Percentiles rank a stretch among this genome's conserved stretches.
Evolutionary conservation across 1,140 invertebrate genomes (phyloP).

Genomic region (Drosophila melanica): DNA sequence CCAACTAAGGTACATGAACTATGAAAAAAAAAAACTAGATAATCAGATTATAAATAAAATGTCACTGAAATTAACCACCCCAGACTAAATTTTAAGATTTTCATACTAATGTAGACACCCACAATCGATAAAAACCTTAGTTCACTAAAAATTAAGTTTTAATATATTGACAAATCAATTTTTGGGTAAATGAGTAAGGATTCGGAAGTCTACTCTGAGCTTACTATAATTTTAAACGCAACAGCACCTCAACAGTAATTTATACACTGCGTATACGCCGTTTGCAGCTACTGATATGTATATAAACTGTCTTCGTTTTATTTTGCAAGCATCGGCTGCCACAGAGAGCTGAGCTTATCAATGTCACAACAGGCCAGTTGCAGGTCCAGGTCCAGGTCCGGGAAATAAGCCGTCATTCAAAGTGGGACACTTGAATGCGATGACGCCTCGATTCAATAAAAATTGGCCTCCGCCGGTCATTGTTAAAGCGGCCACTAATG

Average conservation of each 20-base stretch:
- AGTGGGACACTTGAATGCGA: constrained; percentile 8
- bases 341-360: constrained; percentile 9
- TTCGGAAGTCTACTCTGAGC: no score
- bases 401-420: constrained; percentile 20
- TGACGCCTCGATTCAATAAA: constrained; percentile 63
- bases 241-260: no score
- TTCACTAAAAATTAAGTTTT: no score
- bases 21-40: no score
- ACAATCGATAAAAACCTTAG: no score
- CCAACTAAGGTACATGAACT: no score
- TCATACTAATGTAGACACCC: not conserved
- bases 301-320: not conserved
- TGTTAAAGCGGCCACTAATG: constrained; percentile 72
- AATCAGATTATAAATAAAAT: no score
- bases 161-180: no score
- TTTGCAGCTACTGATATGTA: not conserved
- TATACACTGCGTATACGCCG: constrained; percentile 5
- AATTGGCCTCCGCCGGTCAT: constrained; percentile 65
- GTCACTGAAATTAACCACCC: no score
- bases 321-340: not conserved
- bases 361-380: constrained; percentile 5
- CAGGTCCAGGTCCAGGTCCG: not conserved
- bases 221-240: no score
- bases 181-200: no score
- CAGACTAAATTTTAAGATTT: no score